These are phyloP conservation scores for Circaetus cinerascens DNA, from an alignment of 2,113 vertebrate genomes.

Conservation along the genomic window DNA sequence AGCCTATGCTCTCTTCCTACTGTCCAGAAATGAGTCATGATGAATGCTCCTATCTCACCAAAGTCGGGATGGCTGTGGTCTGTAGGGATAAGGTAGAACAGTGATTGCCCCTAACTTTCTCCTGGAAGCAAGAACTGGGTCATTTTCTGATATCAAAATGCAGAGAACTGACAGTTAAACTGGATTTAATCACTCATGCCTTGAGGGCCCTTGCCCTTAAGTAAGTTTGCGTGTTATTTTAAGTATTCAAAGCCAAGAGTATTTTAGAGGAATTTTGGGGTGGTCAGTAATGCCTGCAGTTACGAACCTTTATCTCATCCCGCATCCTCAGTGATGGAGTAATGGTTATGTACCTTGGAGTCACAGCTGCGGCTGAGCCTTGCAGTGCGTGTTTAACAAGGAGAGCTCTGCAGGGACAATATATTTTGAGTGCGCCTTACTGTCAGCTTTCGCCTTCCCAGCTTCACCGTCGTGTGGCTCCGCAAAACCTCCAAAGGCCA, in stretches of 20 bases:
- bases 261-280: neutral
- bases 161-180: neutral
- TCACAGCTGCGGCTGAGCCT: neutral
- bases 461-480: neutral
- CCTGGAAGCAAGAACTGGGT: neutral
- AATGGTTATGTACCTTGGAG: neutral
- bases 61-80: neutral
- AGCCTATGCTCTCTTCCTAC: neutral
- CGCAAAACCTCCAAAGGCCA: neutral
- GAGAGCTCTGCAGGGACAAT: constrained; percentile 61
- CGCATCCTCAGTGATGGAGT: neutral
- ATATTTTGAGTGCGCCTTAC: constrained; percentile 27
- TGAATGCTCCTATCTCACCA: neutral
- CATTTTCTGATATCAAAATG: neutral
- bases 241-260: neutral
- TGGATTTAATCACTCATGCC: neutral
- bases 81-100: neutral
- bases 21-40: neutral
- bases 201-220: neutral
- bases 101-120: neutral
- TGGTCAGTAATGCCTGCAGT: neutral
- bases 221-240: neutral
- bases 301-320: neutral
- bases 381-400: neutral
- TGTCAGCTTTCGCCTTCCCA: constrained; percentile 19